A percentile compares a stretch with the other conserved stretches of the same genome.
phyloP scores from a whole-genome alignment of 2,888 invertebrate genomes.

The Sminthurides aquaticus region DNA sequence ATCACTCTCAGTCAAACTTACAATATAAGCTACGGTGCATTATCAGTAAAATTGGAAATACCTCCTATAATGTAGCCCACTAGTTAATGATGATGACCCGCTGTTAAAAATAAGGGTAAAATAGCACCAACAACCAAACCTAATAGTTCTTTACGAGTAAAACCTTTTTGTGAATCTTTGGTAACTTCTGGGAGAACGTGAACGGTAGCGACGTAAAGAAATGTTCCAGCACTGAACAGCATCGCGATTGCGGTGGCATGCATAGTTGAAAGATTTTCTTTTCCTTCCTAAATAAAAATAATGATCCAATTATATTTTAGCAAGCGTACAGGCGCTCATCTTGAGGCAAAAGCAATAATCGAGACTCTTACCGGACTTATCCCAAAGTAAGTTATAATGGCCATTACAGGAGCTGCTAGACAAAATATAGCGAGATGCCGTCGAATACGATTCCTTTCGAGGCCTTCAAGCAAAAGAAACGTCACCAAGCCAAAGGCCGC shows the following conservation, averaged over 20 bases:
- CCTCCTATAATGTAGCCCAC: too few species aligned
- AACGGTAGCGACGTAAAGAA: conserved; percentile 96
- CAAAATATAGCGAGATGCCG: conserved; percentile 88
- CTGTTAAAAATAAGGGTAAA: conserved; percentile 77
- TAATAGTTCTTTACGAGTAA: conserved; percentile 70
- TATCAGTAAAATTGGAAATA: too few species aligned
- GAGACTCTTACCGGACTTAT: conserved; percentile 69
- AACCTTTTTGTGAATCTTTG: conserved; percentile 48
- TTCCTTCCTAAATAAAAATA: conserved; percentile 64
- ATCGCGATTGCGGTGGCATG: conserved; percentile 96
- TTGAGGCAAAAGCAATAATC: too few species aligned
- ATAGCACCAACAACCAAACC: conserved; percentile 79
- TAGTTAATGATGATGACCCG: conserved; percentile 77
- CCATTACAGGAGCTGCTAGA: conserved; percentile 79
- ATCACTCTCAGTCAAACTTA: too few species aligned
- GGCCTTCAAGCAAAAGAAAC: conserved; percentile 89
- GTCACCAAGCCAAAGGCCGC: conserved; percentile 97
- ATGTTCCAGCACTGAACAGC: conserved; percentile 98
- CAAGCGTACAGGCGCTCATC: too few species aligned
- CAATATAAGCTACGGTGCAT: too few species aligned
- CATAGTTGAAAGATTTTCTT: conserved; percentile 77
- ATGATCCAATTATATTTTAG: too few species aligned
- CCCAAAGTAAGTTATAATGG: conserved; percentile 84
- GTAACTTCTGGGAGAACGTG: conserved; percentile 95
- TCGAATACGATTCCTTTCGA: conserved; percentile 78